phyloP scores from a whole-genome alignment of 2,797 vertebrate genomes.

The Hephaestus fuliginosus region DNA sequence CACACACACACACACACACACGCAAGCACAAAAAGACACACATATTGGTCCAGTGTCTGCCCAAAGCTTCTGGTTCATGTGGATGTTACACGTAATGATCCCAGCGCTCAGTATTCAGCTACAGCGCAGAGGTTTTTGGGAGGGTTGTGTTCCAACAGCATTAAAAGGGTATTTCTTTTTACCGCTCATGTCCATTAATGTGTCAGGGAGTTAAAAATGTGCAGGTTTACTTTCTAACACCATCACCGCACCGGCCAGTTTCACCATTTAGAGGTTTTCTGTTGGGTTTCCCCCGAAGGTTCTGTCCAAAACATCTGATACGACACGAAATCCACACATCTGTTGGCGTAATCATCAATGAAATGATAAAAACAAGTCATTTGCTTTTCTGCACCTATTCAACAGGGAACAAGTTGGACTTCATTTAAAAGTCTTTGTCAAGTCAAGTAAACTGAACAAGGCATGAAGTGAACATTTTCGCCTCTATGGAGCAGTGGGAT shows the following conservation, averaged over 20 bases:
- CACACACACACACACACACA: slow-evolving; percentile 6
- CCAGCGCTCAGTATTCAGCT: slow-evolving; percentile 14
- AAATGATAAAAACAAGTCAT: background rate
- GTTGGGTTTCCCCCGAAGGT: background rate
- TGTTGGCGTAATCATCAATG: background rate
- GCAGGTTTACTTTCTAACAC: slow-evolving; percentile 25
- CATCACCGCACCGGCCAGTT: slow-evolving; percentile 4
- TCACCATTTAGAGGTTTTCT: background rate
- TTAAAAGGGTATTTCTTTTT: slow-evolving; percentile 14
- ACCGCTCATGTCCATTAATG: slow-evolving; percentile 20
- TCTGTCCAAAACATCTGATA: background rate
- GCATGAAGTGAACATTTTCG: too few relatives aligned
- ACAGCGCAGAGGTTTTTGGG: too few relatives aligned
- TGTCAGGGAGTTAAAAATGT: slow-evolving; percentile 27
- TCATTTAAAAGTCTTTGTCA: background rate
- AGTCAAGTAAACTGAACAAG: too few relatives aligned
- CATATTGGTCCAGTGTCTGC: slow-evolving; percentile 11
- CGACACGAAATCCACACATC: background rate
- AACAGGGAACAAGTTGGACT: background rate
- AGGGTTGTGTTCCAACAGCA: slow-evolving; percentile 3
- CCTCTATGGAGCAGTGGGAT: too few relatives aligned
- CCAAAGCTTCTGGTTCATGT: slow-evolving; percentile 44
- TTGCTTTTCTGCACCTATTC: background rate
- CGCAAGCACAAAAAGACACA: slow-evolving; percentile 2
- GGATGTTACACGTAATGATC: slow-evolving; percentile 47